phyloP scores from a whole-genome alignment of 2,888 invertebrate species.

The Drosophila engyochracea region DNA sequence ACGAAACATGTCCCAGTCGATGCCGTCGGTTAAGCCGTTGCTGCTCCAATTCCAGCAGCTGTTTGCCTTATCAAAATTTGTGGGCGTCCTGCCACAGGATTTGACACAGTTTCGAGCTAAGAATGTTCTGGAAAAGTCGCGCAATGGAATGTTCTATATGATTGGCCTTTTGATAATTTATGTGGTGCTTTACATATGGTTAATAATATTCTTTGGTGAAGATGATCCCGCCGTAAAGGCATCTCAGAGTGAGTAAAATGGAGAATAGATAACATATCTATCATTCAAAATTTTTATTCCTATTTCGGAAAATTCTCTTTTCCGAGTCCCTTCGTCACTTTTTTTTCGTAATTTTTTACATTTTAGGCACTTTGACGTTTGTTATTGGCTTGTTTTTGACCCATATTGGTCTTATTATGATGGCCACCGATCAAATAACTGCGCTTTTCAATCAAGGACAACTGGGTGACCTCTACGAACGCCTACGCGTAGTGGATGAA shows the following conservation, averaged over 20 bases:
- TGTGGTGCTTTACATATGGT: conserved; percentile 78
- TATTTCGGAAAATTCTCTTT: background rate
- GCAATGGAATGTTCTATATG: conserved; percentile 77
- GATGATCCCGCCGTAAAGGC: conserved; percentile 79
- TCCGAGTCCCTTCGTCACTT: background rate
- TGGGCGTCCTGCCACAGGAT: conserved; percentile 83
- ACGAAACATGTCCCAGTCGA: conserved; percentile 61
- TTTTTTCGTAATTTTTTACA: background rate
- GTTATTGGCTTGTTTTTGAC: conserved; percentile 85
- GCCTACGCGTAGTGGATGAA: conserved; percentile 82
- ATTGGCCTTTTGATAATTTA: conserved; percentile 64
- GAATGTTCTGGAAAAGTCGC: conserved; percentile 77
- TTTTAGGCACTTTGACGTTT: conserved; percentile 83
- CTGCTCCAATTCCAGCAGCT: conserved; percentile 77
- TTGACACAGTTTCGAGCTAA: conserved; percentile 70
- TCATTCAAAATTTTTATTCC: background rate
- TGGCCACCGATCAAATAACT: conserved; percentile 83
- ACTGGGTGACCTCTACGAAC: conserved; percentile 81
- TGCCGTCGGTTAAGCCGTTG: conserved; percentile 69
- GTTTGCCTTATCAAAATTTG: conserved; percentile 82
- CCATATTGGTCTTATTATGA: conserved; percentile 84
- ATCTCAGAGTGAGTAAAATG: conserved; percentile 78
- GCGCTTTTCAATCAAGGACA: conserved; percentile 82
- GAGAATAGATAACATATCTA: background rate
- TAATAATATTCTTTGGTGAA: conserved; percentile 80